These are phyloP conservation scores for Torymus aiolomorphi DNA, from an alignment of 2,888 invertebrate species.

Conservation along the genomic window DNA sequence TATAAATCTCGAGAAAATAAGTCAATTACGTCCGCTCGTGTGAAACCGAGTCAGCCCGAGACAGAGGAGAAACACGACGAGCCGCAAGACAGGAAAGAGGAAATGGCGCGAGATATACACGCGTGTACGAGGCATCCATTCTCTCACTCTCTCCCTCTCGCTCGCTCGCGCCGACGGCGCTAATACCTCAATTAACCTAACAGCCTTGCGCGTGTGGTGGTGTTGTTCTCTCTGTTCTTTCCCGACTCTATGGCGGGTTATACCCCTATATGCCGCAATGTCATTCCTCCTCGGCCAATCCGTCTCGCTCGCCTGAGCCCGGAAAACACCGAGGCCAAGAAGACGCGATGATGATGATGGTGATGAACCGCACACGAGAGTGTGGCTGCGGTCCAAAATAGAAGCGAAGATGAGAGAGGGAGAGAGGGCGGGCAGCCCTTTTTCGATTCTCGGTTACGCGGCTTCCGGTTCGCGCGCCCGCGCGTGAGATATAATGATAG, in stretches of 20 bases:
- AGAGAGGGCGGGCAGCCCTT: slow-evolving; percentile 10
- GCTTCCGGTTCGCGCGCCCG: slow-evolving; percentile 56
- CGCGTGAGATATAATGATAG: slow-evolving; percentile 56
- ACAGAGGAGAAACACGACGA: slow-evolving; percentile 3
- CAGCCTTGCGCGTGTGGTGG: background rate
- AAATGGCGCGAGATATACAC: slow-evolving; percentile 22
- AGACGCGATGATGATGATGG: background rate
- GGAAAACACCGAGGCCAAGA: slow-evolving; percentile 28
- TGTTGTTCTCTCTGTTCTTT: background rate
- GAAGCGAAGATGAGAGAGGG: background rate
- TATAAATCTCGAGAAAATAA: slow-evolving; percentile 51
- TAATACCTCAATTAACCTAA: slow-evolving; percentile 62
- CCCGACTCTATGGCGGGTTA: background rate
- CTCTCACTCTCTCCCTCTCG: background rate
- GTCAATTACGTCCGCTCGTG: slow-evolving; percentile 50
- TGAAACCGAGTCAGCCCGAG: slow-evolving; percentile 52
- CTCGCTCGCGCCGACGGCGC: slow-evolving; percentile 57
- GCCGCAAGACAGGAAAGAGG: slow-evolving; percentile 38
- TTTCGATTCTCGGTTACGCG: slow-evolving; percentile 45
- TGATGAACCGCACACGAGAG: background rate
- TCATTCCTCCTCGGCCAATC: slow-evolving; percentile 30
- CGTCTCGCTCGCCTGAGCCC: slow-evolving; percentile 35
- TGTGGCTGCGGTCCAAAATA: slow-evolving; percentile 18
- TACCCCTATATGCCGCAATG: background rate
- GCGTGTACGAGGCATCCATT: background rate